These are phyloP conservation scores for Gallinago solitaria DNA, from an alignment of 2,797 vertebrate genomes.

Conservation along the genomic window DNA sequence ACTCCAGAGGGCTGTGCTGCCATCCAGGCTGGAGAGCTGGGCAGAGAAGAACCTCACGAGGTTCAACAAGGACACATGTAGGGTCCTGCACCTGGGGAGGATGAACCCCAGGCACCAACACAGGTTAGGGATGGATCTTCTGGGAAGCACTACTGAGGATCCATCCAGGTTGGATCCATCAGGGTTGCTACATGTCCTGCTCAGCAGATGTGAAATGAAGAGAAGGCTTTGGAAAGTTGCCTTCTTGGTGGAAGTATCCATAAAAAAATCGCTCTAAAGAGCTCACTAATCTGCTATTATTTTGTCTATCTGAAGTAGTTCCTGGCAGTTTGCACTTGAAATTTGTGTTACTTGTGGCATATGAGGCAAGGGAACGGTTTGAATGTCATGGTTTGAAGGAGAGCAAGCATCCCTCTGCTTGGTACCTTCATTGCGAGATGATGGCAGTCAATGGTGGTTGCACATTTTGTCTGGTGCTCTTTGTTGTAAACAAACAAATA, in stretches of 20 bases:
- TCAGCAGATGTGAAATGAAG: too few species aligned
- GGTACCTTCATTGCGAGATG: fast-evolving
- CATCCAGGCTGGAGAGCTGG: too few species aligned
- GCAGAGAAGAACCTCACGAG: too few species aligned
- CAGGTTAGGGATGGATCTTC: too few species aligned
- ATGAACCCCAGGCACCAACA: too few species aligned
- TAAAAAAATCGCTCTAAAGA: neutral
- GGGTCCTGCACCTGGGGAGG: too few species aligned
- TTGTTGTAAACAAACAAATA: neutral
- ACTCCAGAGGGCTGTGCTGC: too few species aligned
- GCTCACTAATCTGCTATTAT: neutral
- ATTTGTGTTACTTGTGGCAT: neutral
- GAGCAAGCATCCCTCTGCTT: neutral
- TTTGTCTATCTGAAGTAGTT: neutral
- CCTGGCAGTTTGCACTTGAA: neutral
- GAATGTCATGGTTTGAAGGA: fast-evolving
- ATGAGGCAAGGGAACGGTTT: neutral
- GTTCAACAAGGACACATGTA: too few species aligned
- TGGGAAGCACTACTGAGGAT: too few species aligned
- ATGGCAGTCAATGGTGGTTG: neutral
- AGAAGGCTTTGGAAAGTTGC: neutral
- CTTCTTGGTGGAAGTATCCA: neutral
- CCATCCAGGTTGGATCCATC: too few species aligned
- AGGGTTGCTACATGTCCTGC: too few species aligned
- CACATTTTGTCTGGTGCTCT: neutral